phyloP scores from a whole-genome alignment of 2,113 vertebrate species.

The Oenanthe melanoleuca region DNA sequence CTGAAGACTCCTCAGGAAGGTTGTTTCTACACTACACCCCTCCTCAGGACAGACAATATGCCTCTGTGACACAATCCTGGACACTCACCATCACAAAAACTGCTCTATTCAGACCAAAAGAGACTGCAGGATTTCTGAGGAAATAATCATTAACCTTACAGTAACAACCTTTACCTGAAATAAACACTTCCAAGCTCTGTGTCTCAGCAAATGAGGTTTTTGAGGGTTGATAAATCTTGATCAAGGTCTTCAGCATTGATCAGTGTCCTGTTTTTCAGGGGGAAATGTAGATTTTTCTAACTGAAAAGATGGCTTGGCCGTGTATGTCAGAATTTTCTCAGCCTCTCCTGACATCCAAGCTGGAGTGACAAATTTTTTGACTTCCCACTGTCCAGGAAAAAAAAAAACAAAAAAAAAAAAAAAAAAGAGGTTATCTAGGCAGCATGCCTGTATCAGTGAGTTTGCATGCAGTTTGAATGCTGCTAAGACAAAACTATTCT shows the following conservation, averaged over 20 bases:
- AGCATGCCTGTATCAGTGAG: background rate
- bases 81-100: background rate
- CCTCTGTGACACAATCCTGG: rapidly evolving
- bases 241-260: background rate
- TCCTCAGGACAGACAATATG: background rate
- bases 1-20: background rate
- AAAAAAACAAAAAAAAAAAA: background rate
- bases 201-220: background rate
- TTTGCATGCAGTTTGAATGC: background rate
- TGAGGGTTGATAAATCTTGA: background rate
- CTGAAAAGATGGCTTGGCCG: background rate
- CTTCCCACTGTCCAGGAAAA: background rate
- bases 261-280: background rate
- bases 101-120: background rate
- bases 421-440: background rate
- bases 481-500: background rate
- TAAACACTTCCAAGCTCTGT: background rate
- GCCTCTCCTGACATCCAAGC: background rate
- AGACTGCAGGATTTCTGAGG: background rate
- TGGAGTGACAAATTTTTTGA: background rate
- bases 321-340: background rate
- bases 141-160: background rate
- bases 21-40: background rate
- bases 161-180: background rate
- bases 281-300: background rate